A percentile compares a stretch with the other conserved stretches of the same genome.
Conservation (phyloP, 2,113 vertebrate species). For the Holacanthus passer region DNA sequence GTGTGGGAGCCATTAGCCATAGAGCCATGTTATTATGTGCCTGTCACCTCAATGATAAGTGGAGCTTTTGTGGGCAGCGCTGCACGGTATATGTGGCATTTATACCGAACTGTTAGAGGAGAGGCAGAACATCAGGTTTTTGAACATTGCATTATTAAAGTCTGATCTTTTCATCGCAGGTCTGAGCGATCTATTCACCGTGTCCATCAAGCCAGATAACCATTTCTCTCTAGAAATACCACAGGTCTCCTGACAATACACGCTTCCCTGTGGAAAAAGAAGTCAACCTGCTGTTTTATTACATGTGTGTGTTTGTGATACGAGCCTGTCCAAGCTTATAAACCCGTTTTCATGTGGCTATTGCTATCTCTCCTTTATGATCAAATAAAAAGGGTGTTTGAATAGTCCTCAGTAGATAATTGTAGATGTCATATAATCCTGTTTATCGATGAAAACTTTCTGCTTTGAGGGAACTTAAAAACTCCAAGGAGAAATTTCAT, state of each 20-base stretch:
- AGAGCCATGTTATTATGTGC: conserved; percentile 74
- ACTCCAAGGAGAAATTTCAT: not conserved
- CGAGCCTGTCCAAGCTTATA: not conserved
- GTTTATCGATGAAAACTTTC: not conserved
- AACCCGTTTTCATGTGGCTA: not conserved
- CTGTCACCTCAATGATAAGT: conserved; percentile 76
- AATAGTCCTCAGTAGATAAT: not conserved
- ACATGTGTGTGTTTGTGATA: not conserved
- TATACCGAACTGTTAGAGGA: conserved; percentile 51
- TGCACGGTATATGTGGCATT: conserved; percentile 55
- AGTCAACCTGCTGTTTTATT: too few species aligned
- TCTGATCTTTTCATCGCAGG: conserved; percentile 39
- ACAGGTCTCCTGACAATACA: not conserved
- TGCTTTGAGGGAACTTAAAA: not conserved
- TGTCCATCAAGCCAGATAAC: not conserved
- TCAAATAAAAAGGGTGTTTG: not conserved
- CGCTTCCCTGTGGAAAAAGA: not conserved
- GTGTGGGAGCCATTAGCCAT: conserved; percentile 76
- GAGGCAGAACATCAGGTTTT: conserved; percentile 42
- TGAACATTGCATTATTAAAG: conserved; percentile 41
- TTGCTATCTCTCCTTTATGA: not conserved
- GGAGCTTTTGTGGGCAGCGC: conserved; percentile 63
- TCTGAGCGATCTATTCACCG: conserved; percentile 8
- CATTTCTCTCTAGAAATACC: not conserved
- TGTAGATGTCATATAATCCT: not conserved